Conservation (phyloP, 1,140 invertebrate genomes). For the Agraylea sexmaculata region DNA sequence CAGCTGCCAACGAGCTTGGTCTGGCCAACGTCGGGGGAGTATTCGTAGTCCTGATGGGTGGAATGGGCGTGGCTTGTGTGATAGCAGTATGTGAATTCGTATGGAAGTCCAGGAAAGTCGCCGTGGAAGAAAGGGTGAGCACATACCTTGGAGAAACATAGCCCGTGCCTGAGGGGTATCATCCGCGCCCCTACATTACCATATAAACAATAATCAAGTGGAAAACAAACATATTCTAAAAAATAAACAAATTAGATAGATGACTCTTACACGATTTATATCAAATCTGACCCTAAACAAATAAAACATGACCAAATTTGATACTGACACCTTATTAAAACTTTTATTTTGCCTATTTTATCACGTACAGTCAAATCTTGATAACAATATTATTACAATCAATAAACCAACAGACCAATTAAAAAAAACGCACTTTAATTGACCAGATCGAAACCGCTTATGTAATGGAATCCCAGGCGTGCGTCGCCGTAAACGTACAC, state of each 20-base stretch:
- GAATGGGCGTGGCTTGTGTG: conserved; percentile 78
- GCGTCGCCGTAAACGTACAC: no score
- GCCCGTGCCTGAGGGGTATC: conserved; percentile 4
- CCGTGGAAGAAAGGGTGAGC: conserved; percentile 77
- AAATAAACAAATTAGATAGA: not conserved
- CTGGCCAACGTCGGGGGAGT: conserved; percentile 90
- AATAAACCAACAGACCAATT: no score
- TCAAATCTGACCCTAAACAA: no score
- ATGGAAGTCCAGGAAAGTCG: conserved; percentile 86
- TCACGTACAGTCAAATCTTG: no score
- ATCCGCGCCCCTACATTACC: conserved; percentile 4
- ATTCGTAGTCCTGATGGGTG: conserved; percentile 86
- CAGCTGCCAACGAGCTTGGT: conserved; percentile 72
- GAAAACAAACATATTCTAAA: conserved; percentile 2
- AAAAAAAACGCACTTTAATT: no score
- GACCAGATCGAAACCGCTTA: no score
- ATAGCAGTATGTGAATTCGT: conserved; percentile 86
- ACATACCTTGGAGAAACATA: conserved; percentile 20
- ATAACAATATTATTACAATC: no score
- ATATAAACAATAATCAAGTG: conserved; percentile 1
- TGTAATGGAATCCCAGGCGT: no score
- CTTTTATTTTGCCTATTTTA: no score
- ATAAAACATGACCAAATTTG: no score
- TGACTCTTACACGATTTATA: not conserved
- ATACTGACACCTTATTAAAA: no score